Evolutionary conservation across 2,888 invertebrate genomes (phyloP).

Genomic region (Lasioglossum calceatum): DNA sequence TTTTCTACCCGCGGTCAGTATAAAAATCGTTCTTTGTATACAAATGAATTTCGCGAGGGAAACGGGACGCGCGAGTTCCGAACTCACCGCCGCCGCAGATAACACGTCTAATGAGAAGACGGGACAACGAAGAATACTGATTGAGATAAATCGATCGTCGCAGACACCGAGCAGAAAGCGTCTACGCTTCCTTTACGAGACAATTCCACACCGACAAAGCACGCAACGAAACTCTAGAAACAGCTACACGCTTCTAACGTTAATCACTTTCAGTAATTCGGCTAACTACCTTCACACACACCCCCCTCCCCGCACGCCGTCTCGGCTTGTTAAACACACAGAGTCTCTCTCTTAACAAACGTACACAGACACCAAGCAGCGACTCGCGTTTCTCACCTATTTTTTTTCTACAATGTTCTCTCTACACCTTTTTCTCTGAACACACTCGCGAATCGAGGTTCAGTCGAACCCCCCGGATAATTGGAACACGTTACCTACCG

Average conservation of each 20-base stretch:
- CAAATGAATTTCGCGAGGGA: conserved; percentile 63
- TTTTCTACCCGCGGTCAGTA: conserved; percentile 53
- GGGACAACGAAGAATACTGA: conserved; percentile 42
- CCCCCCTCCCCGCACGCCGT: background rate
- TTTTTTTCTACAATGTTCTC: background rate
- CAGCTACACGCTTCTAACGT: background rate
- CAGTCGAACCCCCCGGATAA: background rate
- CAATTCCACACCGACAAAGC: conserved; percentile 49
- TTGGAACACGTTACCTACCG: background rate
- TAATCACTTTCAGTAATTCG: conserved; percentile 20
- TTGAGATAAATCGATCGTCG: conserved; percentile 41
- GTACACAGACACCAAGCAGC: conserved; percentile 2
- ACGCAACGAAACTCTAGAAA: conserved; percentile 52
- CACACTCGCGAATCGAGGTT: conserved; percentile 7
- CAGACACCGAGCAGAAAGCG: conserved; percentile 50
- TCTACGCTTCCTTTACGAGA: conserved; percentile 36
- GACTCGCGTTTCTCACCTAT: background rate
- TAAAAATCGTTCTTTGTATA: conserved; percentile 73
- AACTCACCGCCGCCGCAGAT: conserved; percentile 6
- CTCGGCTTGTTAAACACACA: background rate
- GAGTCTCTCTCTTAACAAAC: conserved; percentile 8
- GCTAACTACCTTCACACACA: conserved; percentile 1
- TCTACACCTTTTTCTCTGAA: background rate
- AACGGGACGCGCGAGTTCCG: conserved; percentile 26
- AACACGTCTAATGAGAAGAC: background rate